These are phyloP conservation scores for Diadophis punctatus DNA, from an alignment of 2,113 vertebrate genomes.

Conservation along the genomic window DNA sequence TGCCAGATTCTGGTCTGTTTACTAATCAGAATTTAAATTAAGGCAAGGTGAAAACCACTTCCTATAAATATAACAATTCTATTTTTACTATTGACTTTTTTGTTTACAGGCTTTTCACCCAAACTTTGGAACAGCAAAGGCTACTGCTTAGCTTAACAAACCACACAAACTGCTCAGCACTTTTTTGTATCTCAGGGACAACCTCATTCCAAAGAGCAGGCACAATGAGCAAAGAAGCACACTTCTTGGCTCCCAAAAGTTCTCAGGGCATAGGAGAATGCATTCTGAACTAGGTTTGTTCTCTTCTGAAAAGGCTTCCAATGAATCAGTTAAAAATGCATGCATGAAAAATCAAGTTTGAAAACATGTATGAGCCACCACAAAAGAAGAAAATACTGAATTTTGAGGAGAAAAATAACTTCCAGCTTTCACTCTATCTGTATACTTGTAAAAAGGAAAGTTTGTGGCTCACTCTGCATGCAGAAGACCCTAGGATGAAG, in stretches of 20 bases:
- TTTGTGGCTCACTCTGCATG: not conserved
- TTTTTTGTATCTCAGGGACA: not conserved
- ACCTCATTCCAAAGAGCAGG: not conserved
- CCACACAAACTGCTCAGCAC: not conserved
- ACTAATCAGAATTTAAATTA: not conserved
- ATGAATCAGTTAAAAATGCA: not conserved
- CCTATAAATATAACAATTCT: not conserved
- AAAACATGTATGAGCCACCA: not conserved
- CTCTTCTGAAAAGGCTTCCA: not conserved
- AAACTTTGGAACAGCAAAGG: not conserved
- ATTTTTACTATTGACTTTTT: not conserved
- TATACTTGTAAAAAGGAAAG: not conserved
- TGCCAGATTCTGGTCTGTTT: not conserved
- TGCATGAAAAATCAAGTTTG: not conserved
- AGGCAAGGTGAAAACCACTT: not conserved
- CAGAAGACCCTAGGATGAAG: not conserved
- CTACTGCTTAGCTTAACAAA: not conserved
- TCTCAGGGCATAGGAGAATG: not conserved
- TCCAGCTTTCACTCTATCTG: not conserved
- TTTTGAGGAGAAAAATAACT: not conserved
- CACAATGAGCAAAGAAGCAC: not conserved
- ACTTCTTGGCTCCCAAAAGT: not conserved
- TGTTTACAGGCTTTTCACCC: not conserved
- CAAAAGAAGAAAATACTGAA: not conserved
- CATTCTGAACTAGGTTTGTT: not conserved